Evolutionary conservation across 2,888 invertebrate species (phyloP).

Genomic region (Macropis europaea): DNA sequence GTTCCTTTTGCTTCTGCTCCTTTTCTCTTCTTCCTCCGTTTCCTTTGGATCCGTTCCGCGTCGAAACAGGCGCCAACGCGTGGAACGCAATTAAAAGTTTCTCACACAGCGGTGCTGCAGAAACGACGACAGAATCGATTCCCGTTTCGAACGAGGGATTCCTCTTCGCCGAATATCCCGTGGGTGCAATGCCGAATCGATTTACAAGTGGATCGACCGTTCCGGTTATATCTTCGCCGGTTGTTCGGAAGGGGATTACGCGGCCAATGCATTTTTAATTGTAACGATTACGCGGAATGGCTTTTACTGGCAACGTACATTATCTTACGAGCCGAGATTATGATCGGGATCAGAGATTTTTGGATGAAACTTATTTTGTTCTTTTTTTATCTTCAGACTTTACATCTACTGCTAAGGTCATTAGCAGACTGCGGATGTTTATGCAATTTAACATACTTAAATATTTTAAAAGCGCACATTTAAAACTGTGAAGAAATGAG

Average conservation of each 20-base stretch:
- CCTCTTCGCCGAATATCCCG: constrained; percentile 7
- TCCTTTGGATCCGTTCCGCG: constrained; percentile 15
- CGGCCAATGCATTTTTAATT: constrained; percentile 44
- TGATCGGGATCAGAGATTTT: too few relatives aligned
- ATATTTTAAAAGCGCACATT: too few relatives aligned
- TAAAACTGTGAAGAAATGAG: too few relatives aligned
- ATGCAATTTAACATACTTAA: too few relatives aligned
- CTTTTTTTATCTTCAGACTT: too few relatives aligned
- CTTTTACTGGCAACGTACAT: constrained; percentile 17
- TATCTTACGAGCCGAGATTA: neutral
- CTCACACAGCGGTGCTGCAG: constrained; percentile 62
- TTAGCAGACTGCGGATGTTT: too few relatives aligned
- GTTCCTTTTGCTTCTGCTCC: neutral
- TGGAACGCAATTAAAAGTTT: constrained; percentile 75
- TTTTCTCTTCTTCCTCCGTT: neutral
- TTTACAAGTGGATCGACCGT: constrained; percentile 34
- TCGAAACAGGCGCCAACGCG: constrained; percentile 59
- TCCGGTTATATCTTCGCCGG: constrained; percentile 5
- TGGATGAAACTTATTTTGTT: too few relatives aligned
- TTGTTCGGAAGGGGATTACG: constrained; percentile 18
- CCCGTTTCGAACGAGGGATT: constrained; percentile 15
- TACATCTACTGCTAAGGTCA: too few relatives aligned
- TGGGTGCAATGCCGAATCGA: constrained; percentile 21
- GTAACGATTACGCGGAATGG: constrained; percentile 4
- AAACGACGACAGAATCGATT: constrained; percentile 61